Evolutionary conservation across 2,797 vertebrate species (phyloP), one percentile per base, ranked within the genome.

Genomic region (Pampus argenteus): DNA sequence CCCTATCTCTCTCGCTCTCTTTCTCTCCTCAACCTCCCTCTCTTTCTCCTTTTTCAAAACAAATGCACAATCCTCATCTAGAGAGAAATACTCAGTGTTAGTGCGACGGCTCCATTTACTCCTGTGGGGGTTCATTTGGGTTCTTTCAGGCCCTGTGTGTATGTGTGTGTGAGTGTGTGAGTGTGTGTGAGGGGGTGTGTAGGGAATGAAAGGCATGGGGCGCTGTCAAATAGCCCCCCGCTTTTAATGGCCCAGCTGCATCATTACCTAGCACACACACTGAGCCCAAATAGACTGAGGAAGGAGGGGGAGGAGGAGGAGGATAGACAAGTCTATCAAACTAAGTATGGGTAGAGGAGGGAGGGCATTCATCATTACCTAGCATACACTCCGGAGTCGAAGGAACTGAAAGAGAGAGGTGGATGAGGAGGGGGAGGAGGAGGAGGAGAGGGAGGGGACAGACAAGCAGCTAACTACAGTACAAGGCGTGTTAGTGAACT

Each of bases 41-140:
- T 25, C 40, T 58, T 44, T 47, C 15, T 56, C 42, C 60, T 72
- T 68, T 79, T 78, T 80, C 82, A 85, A 93, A 92, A 91, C 82
- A 89, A 93, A 92, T 89, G 85, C 84, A 91, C 86, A 81, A 91
- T 85, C 90, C 87, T 92, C 92, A 92, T 87, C 91, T 91, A 91
- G 91, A 89, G 91, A 94, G 93, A 86, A 17, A 49, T 93, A 75
- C 75, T 83, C 80, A 64, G 83, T 88, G 81, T 87, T 89, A 94
- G 79, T 77, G 74, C 56, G 91, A 92, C 74, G 76, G 90, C 88
- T 93, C 86, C 88, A 94, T 96, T 95, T 94, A 93, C 92, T 88
- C 85, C 87, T 71, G 65, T 78, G 79, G 80, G 83, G 76, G 78
- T 89, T 86, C 81, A 88, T 92, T 87, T 83, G 81, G 57, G 15